Conservation (phyloP, 2,113 vertebrate genomes). For the Formicarius rufipectus region DNA sequence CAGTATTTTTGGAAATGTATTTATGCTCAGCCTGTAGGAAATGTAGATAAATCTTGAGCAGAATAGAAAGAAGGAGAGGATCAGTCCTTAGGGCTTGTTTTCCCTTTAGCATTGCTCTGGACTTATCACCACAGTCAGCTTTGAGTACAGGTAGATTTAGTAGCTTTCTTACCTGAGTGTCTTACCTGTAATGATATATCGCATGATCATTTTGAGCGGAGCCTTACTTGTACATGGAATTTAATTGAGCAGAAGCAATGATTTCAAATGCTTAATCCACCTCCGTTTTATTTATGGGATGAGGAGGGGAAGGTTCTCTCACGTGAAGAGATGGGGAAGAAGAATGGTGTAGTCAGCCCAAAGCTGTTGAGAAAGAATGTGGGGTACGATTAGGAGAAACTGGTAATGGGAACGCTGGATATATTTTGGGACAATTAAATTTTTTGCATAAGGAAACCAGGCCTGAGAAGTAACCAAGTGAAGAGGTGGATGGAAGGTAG, state of each 20-base stretch:
- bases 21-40: background rate
- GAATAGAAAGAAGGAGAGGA: background rate
- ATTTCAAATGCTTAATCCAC: background rate
- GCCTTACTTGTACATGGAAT: background rate
- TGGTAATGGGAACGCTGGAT: background rate
- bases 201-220: background rate
- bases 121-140: background rate
- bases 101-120: background rate
- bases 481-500: background rate
- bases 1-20: background rate
- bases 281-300: background rate
- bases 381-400: background rate
- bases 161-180: background rate
- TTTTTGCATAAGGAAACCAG: background rate
- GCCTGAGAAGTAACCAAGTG: background rate
- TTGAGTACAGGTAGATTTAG: background rate
- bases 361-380: background rate
- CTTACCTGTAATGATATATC: background rate
- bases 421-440: background rate
- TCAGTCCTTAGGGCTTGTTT: background rate
- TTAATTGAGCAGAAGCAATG: background rate
- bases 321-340: background rate
- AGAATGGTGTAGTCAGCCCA: background rate
- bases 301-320: background rate
- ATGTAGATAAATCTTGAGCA: background rate